Percentiles rank a stretch among this genome's conserved stretches.
Evolutionary conservation across 1,140 invertebrate genomes (phyloP).

Genomic region (Eubasilissa regina): DNA sequence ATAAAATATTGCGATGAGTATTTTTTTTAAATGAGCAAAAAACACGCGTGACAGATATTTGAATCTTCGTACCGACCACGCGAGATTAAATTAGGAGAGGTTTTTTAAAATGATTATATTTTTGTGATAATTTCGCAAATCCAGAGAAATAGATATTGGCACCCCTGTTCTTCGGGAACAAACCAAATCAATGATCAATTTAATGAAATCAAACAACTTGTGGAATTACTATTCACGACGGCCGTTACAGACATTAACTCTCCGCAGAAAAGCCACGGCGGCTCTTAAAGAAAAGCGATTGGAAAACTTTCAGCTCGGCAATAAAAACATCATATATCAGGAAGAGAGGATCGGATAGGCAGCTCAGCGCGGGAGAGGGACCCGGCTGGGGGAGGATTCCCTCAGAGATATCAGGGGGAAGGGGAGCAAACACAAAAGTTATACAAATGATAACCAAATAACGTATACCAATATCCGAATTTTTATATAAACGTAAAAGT

Average conservation of each 20-base stretch:
- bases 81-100: no score
- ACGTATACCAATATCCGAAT: no score
- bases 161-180: no score
- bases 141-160: no score
- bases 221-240: conserved; percentile 56
- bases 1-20: no score
- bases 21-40: no score
- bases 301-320: conserved; percentile 60
- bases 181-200: conserved; percentile 15
- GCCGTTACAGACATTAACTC: conserved; percentile 55
- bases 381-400: no score
- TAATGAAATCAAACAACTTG: conserved; percentile 42
- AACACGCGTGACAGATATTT: no score
- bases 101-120: no score
- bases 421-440: not conserved
- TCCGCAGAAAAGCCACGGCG: conserved; percentile 48
- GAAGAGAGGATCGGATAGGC: conserved; percentile 29
- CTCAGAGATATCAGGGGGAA: not conserved
- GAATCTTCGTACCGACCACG: no score
- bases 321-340: conserved; percentile 61
- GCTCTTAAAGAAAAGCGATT: conserved; percentile 59
- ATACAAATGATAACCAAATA: not conserved
- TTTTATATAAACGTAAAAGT: no score
- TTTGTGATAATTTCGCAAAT: no score
- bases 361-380: not conserved